A percentile compares a stretch with the other conserved stretches of the same genome.
phyloP scores from a whole-genome alignment of 2,797 vertebrate species.

The Pyrocephalus nanus region DNA sequence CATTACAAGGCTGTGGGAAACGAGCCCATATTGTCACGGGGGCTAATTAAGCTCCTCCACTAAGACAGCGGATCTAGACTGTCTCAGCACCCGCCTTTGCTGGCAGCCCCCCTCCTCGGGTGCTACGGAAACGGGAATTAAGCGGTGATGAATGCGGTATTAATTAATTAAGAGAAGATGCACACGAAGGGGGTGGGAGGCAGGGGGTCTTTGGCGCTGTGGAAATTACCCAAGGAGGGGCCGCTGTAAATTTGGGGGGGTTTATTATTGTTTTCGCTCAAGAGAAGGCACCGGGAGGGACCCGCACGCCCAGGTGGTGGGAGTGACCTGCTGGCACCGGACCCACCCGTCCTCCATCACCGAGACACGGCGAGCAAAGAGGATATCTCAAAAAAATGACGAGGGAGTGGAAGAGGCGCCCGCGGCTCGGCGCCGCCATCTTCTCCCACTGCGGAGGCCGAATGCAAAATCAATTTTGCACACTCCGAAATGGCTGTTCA shows the following conservation, averaged over 20 bases:
- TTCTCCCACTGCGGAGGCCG: conserved; percentile 1
- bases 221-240: not conserved
- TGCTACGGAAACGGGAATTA: conserved; percentile 69
- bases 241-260: not conserved
- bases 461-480: not conserved
- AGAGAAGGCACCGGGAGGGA: not conserved
- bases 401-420: not conserved
- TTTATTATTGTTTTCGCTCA: not conserved
- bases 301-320: fast-evolving
- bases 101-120: conserved; percentile 10
- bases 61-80: not conserved
- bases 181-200: not conserved
- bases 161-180: conserved; percentile 69
- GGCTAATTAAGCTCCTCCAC: conserved; percentile 31
- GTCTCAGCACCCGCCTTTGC: not conserved
- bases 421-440: not conserved
- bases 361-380: not conserved
- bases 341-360: not conserved
- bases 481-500: not conserved
- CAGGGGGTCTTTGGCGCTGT: not conserved
- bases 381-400: not conserved
- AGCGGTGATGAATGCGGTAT: conserved; percentile 60
- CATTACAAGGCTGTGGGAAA: not conserved
- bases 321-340: not conserved
- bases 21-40: not conserved